Conservation (phyloP, 92 coral and sea anemone species). For the Porites lobata region DNA sequence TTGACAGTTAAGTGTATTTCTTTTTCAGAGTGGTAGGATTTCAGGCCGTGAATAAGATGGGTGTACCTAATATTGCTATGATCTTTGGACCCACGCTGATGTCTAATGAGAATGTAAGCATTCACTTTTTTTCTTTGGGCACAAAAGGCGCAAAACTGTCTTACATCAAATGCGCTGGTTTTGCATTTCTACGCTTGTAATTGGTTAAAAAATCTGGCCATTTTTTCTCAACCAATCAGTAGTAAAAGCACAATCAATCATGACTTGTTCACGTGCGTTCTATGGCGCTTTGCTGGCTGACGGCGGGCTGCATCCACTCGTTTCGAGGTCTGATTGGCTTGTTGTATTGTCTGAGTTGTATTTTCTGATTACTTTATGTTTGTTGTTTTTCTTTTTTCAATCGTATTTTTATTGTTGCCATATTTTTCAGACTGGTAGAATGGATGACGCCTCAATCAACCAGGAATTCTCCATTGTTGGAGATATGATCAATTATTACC, state of each 20-base stretch:
- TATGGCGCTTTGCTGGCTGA: no score
- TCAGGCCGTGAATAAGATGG: slow-evolving; percentile 80
- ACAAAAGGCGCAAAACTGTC: not conserved
- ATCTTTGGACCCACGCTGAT: slow-evolving; percentile 96
- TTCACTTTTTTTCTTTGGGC: not conserved
- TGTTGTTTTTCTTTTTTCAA: not conserved
- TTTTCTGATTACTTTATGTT: no score
- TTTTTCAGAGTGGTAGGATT: slow-evolving; percentile 71
- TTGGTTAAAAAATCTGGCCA: no score
- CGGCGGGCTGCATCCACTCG: no score
- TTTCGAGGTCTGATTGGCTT: no score
- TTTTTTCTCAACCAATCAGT: no score
- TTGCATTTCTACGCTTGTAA: no score
- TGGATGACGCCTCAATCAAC: slow-evolving; percentile 92
- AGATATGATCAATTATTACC: slow-evolving; percentile 87
- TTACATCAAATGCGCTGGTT: not conserved
- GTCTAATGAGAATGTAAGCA: slow-evolving; percentile 91
- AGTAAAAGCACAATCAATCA: no score
- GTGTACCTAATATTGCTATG: slow-evolving; percentile 85
- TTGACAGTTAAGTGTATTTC: not conserved
- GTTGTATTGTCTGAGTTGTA: no score
- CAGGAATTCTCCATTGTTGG: slow-evolving; percentile 87
- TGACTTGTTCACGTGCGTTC: no score
- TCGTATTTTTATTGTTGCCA: not conserved
- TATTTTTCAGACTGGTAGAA: slow-evolving; percentile 80